Base-by-base conservation (phyloP, 1,140 invertebrate species). In the Epicauta chinensis region DNA sequence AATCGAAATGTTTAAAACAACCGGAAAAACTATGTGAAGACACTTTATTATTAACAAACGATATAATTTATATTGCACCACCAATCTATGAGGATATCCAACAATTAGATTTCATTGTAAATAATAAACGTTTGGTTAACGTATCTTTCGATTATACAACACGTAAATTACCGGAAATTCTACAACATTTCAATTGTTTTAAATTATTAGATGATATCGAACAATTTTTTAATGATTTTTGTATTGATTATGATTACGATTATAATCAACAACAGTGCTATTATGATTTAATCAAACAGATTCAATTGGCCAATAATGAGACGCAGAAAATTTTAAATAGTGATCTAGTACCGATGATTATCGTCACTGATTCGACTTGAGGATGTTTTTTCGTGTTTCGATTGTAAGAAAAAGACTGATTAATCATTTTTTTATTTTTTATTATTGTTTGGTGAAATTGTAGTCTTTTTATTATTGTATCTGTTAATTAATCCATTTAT, bases 171-270 rank as follows among this genome's bases (percentile, higher is more conserved):
- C 59, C 58, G 0, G 23, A 47, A 2, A 49, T 60, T 36, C 14
- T 63, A 40, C 10, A 34, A 34, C 12, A 34, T n/a, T 34, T 7
- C 32, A 34, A 34, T 34, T 34, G 29, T 12, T 60, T 60, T 30
- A 36, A 58, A 7, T 32, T 63, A 34, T 54, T 63, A 43, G 45
- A 58, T n/a, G 61, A 62, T 14, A 60, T 58, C 17, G 34, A 38
- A 6, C 51, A 51, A 17, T 56, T 63, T 15, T 48, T 60, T 1
- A 36, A 51, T 23, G 23, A 7, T 23, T 16, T 23, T 56, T 10
- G 56, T 58, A 34, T 9, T 3, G 12, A n/a, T 9, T 34, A 38
- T 9, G 40, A 55, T n/a, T 37, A 30, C 0, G 41, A 61, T 29
- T 46, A 46, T 14, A 36, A 41, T 11, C 41, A 52, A 12, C 30